Conservation (phyloP, 2,113 vertebrate species). For the Formicarius rufipectus region DNA sequence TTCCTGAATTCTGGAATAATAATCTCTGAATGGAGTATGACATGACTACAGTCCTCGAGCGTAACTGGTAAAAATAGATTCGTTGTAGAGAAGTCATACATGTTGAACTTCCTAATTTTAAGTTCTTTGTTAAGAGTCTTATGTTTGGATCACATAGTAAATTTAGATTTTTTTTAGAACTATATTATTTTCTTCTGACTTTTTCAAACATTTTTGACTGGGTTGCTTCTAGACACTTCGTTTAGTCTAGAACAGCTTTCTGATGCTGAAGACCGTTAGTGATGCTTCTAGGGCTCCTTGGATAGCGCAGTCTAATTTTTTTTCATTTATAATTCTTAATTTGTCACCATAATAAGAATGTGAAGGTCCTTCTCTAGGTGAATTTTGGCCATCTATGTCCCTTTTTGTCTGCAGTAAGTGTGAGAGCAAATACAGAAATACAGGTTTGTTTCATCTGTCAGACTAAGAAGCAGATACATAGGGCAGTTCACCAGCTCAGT, state of each 20-base stretch:
- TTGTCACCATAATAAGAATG: background rate
- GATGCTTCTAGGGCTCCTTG: background rate
- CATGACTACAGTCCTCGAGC: background rate
- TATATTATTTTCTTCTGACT: background rate
- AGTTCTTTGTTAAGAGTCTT: background rate
- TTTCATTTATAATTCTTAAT: slow-evolving; percentile 1
- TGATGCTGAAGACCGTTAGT: background rate
- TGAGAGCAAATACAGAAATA: slow-evolving; percentile 9
- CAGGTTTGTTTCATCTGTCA: slow-evolving; percentile 14
- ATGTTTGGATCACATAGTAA: background rate
- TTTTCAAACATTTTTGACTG: background rate
- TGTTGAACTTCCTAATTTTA: background rate
- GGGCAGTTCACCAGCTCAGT: background rate
- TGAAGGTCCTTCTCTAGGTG: background rate
- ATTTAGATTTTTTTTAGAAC: background rate
- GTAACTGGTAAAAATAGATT: background rate
- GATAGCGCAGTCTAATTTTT: background rate
- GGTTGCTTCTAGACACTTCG: background rate
- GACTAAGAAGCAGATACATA: background rate
- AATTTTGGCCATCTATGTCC: background rate
- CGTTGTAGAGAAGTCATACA: background rate
- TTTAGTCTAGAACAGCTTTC: background rate
- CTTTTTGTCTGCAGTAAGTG: background rate
- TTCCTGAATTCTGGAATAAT: background rate
- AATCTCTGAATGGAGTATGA: background rate